Base-by-base conservation (phyloP, 2,113 vertebrate genomes). In the Setophaga petechia region DNA sequence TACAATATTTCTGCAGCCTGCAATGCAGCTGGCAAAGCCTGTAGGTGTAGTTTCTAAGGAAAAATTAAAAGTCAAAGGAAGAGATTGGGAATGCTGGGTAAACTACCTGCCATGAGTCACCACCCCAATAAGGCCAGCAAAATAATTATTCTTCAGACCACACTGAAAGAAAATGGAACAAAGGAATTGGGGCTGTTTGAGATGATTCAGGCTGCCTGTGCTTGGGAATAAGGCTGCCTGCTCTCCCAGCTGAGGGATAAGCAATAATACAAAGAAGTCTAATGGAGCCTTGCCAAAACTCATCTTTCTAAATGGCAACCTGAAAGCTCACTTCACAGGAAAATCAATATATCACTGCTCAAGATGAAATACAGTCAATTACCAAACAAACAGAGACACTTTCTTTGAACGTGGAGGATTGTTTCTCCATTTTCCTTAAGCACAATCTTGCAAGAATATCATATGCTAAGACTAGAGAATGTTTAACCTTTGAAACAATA, bases 291-390 rank as follows among this genome's bases (percentile, higher is more conserved):
- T 87, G 89, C 77, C 84, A 87, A 82, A 94, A 82, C 44, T 67
- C 72, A 33, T 94, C 81, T 82, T 95, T 95, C 66, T 87, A 82
- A 93, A 92, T 51, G 35, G 76, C 85, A 89, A 74, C 65, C 35
- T 86, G 83, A 85, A 93, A 92, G 66, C 74, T 92, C 43, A n/a
- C 52, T 68, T 84, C 65, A 43, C 20, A 33, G 89, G 54, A 81
- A 94, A 91, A 91, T 94, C 67, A 65, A 82, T 75, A 68, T 52
- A 87, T 80, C 73, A 71, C 44, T 61, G 46, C 35, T 78, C 69
- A 59, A 63, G 58, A 68, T 72, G 57, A 93, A 94, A 78, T 31
- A 35, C 66, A 58, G 76, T 49, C 49, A 65, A 59, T 89, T 93
- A 81, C 31, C 33, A 84, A 78, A 82, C 51, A 80, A 79, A 83